Evolutionary conservation across 2,888 invertebrate species (phyloP), one percentile per base, ranked within the genome.

Genomic region (Apoderus coryli): DNA sequence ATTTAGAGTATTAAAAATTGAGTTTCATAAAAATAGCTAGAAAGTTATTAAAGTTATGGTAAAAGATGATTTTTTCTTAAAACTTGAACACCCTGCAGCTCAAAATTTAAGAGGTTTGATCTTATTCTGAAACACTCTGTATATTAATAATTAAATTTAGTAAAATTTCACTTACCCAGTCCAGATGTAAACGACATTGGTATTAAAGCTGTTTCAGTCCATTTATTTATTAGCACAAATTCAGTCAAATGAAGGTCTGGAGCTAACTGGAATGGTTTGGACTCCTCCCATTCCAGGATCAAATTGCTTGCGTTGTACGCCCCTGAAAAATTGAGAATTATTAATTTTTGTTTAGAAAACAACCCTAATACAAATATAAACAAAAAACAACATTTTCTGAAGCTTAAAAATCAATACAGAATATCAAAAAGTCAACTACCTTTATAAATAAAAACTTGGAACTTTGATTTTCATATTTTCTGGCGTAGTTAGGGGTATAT

Each of bases 161-260:
- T 19, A 19, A 19, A 19, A 19, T 19, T n/a, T 7, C 22, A 47
- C 57, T 57, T 65, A 74, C 78, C 72, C 47, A 72, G 69, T 15
- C 80, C 80, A 25, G 46, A 44, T 4, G 49, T 72, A 69, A 43
- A 76, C 56, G 47, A 75, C 12, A 76, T 75, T 38, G 72, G 69
- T n/a, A 75, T 72, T 3, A 73, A 66, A 3, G 74, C 71, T 43
- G 68, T 70, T 49, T 80, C 78, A 1, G 73, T 73, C 74, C 76
- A 78, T 44, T 64, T 72, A 35, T 69, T 69, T 27, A 74, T 63
- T 10, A 85, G 60, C 22, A 73, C 67, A 50, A 82, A 86, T 55
- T 86, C 86, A 0, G 85, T 82, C 29, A 86, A 59, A 51, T 84
- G 82, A 29, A 85, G 56, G 41, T 78, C 76, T 1, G 73, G 66